Evolutionary conservation across 1,140 invertebrate genomes (phyloP), one percentile per base, ranked within the genome.

Genomic region (Acyrthosiphon pisum): DNA sequence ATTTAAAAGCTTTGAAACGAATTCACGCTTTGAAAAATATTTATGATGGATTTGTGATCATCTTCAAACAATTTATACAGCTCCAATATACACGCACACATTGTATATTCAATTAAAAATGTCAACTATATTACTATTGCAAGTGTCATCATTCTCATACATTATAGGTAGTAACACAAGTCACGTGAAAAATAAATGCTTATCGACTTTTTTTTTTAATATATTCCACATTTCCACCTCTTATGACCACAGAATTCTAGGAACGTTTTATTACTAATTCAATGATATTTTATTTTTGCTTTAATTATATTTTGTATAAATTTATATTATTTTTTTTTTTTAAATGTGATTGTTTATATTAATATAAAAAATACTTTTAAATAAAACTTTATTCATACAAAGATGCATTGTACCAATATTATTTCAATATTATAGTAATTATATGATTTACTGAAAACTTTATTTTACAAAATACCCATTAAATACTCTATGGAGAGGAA

Each of bases 341-440:
- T 41, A 41, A 37, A 41, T 4, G 41, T 41, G 41, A 60, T 30
- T 26, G 2, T 60, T 60, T 26, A 30, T 68, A n/a, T 14, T 30
- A 30, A 14, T 60, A n/a, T n/a, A 53, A 68, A 68, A n/a, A 68
- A 68, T 76, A 76, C 14, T n/a, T 76, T 76, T 18, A 76, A 76
- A 6, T 53, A 53, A 76, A 76, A 76, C 30, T 76, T 6, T 35
- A n/a, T 0, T 6, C 14, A 6, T 76, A 76, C 14, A 76, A 76
- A 76, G 14, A 76, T 76, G 14, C n/a, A 76, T 76, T 35, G 11
- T 76, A 76, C 30, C 60, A 76, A 76, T 76, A 76, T 30, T 76
- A n/a, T n/a, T 76, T 76, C 60, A n/a, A 76, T 76, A 76, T 76
- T 30, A 76, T 76, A 76, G 20, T 76, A 76, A 76, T 76, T 76